phyloP scores from a whole-genome alignment of 1,140 invertebrate species.

The Hypsibius dujardini region DNA sequence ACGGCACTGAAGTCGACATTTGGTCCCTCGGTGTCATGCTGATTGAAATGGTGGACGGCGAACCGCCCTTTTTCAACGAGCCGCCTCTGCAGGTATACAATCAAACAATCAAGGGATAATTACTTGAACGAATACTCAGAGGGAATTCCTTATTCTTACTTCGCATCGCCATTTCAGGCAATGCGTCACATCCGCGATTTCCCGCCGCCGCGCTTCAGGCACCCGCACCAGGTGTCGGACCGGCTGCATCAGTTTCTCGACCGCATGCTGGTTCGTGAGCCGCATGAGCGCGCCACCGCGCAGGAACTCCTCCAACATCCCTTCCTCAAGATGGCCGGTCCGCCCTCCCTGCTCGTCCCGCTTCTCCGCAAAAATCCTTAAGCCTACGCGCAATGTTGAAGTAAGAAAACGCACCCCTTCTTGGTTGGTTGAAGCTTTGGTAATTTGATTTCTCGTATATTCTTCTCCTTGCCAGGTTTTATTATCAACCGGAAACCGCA shows the following conservation, averaged over 20 bases:
- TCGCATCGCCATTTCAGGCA: slow-evolving; percentile 35
- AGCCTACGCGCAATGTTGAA: too few species aligned
- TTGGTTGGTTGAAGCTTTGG: too few species aligned
- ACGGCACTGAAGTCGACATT: slow-evolving; percentile 87
- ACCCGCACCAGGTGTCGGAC: slow-evolving; percentile 68
- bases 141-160: background rate
- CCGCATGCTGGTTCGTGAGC: slow-evolving; percentile 79
- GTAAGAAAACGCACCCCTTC: too few species aligned
- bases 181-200: slow-evolving; percentile 92
- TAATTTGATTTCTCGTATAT: too few species aligned
- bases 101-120: background rate
- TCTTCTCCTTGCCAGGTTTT: too few species aligned
- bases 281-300: slow-evolving; percentile 71
- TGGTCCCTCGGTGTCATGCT: slow-evolving; percentile 94
- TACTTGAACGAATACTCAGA: background rate
- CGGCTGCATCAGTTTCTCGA: slow-evolving; percentile 76
- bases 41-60: slow-evolving; percentile 96
- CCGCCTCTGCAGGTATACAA: slow-evolving; percentile 55
- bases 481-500: too few species aligned
- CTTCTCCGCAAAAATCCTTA: too few species aligned
- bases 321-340: slow-evolving; percentile 75
- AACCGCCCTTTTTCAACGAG: slow-evolving; percentile 97
- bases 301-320: slow-evolving; percentile 76
- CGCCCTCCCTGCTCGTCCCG: slow-evolving; percentile 71
- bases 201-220: slow-evolving; percentile 87